These are phyloP conservation scores for Nothocercus julius DNA, from an alignment of 2,113 vertebrate species.

Conservation along the genomic window DNA sequence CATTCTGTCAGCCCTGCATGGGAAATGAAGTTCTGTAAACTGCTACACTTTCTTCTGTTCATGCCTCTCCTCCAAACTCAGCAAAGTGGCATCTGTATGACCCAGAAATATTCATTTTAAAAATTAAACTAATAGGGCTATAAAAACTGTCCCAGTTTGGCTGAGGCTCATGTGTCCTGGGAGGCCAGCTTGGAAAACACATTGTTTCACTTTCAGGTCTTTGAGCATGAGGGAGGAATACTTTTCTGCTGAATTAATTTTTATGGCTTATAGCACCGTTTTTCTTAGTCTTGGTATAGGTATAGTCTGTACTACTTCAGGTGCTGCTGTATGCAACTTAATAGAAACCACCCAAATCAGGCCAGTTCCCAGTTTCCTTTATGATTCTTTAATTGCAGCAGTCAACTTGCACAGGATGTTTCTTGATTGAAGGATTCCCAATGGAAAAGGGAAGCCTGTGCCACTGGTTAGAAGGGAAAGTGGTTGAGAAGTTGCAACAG, in stretches of 20 bases:
- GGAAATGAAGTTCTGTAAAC: background rate
- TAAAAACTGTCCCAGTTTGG: background rate
- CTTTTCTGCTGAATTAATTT: background rate
- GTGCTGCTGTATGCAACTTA: background rate
- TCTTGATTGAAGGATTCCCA: conserved; percentile 10
- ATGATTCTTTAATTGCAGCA: conserved; percentile 1
- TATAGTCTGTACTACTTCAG: background rate
- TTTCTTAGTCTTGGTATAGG: background rate
- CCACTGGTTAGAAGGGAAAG: background rate
- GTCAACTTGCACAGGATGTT: background rate
- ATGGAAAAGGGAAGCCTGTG: background rate
- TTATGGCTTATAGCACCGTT: background rate
- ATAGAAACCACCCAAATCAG: background rate
- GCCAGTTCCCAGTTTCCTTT: background rate
- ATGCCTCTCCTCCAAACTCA: background rate
- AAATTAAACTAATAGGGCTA: background rate
- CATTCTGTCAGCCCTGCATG: background rate
- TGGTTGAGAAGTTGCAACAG: background rate
- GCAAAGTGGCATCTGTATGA: background rate
- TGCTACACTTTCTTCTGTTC: background rate
- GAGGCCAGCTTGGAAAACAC: background rate
- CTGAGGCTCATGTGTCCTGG: background rate
- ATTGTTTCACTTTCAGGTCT: background rate
- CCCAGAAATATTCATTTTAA: background rate
- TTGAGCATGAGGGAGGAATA: background rate